phyloP scores from a whole-genome alignment of 2,113 vertebrate genomes.

The Ia io region DNA sequence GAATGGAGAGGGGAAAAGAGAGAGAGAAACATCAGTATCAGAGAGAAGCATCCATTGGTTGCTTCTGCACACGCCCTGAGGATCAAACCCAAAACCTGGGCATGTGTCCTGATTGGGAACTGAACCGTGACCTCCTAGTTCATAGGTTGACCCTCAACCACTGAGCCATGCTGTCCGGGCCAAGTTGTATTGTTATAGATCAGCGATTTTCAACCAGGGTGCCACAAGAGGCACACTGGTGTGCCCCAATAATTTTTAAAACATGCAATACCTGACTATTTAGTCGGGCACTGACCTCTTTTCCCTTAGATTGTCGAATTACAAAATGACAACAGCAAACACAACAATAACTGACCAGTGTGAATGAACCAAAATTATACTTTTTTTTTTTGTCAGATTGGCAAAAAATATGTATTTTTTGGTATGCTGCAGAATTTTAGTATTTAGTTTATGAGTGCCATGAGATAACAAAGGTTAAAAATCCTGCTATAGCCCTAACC shows the following conservation, averaged over 20 bases:
- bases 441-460: neutral
- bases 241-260: neutral
- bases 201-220: neutral
- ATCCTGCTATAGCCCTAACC: conserved; percentile 79
- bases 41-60: too few species aligned
- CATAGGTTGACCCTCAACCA: too few species aligned
- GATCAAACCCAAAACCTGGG: too few species aligned
- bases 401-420: neutral
- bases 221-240: too few species aligned
- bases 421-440: neutral
- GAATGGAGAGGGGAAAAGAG: conserved; percentile 79
- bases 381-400: neutral
- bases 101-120: too few species aligned
- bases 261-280: neutral
- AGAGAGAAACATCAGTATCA: too few species aligned
- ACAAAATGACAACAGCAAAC: neutral
- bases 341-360: neutral
- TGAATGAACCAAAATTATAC: neutral
- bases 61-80: too few species aligned
- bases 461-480: neutral
- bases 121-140: too few species aligned
- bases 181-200: neutral
- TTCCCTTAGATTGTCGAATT: neutral
- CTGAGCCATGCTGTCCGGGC: too few species aligned
- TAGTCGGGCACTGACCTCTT: neutral